Conservation (phyloP, 2,888 invertebrate species). For the Bombylius discolor region DNA sequence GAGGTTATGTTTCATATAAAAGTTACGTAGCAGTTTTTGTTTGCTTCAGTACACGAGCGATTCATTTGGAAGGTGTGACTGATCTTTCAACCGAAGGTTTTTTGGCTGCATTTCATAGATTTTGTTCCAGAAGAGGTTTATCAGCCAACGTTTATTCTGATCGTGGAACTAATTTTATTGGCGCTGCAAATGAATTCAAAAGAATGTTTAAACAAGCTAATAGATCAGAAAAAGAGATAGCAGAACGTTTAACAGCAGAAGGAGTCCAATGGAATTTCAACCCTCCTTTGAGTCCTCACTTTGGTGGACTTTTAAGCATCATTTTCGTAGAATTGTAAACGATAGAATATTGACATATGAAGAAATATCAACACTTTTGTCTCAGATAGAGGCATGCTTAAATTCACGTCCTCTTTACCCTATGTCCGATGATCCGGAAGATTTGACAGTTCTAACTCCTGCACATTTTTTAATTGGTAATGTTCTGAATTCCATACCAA, state of each 20-base stretch:
- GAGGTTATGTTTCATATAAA: background rate
- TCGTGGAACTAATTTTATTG: background rate
- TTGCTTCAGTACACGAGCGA: background rate
- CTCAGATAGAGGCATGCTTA: constrained; percentile 1
- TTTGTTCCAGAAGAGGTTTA: background rate
- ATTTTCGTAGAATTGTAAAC: background rate
- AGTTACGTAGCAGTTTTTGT: background rate
- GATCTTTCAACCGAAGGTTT: background rate
- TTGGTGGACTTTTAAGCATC: constrained; percentile 18
- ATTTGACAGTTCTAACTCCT: background rate
- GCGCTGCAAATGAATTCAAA: background rate
- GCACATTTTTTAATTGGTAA: background rate
- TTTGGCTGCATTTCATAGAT: background rate
- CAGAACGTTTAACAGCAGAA: background rate
- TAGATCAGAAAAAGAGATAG: background rate
- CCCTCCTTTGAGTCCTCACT: constrained; percentile 20
- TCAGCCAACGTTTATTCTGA: background rate
- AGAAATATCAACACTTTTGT: constrained; percentile 1
- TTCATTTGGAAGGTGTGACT: background rate
- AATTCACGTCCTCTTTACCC: background rate
- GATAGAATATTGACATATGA: background rate
- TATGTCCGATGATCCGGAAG: background rate
- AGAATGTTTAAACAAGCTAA: background rate
- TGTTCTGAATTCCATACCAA: background rate
- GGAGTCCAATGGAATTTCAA: constrained; percentile 20